Conservation (phyloP, 35 echinoderm and acorn worm genomes). For the Chiridota heheva region DNA sequence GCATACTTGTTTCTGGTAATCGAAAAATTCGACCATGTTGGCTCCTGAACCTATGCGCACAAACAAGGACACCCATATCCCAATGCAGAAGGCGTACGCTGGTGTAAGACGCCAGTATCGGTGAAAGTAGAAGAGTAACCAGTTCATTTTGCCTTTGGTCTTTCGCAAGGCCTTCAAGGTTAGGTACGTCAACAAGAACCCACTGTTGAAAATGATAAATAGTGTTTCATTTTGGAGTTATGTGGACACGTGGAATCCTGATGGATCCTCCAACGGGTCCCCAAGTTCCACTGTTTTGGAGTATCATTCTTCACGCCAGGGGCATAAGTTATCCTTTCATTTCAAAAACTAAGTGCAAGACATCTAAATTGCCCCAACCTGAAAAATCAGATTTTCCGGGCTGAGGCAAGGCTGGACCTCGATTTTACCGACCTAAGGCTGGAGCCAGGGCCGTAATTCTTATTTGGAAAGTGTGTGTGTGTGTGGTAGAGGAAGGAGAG, state of each 20-base stretch:
- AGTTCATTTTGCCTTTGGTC: conserved; percentile 46
- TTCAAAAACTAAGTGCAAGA: no score
- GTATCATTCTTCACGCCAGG: no score
- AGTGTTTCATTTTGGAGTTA: not conserved
- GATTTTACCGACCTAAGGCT: no score
- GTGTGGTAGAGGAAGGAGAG: no score
- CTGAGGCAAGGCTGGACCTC: no score
- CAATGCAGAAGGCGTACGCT: conserved; percentile 33
- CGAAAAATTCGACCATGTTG: conserved; percentile 1
- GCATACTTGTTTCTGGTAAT: not conserved
- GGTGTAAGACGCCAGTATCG: conserved; percentile 54
- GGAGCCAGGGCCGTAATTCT: no score
- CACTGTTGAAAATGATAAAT: not conserved
- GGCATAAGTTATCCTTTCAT: no score
- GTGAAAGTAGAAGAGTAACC: conserved; percentile 53
- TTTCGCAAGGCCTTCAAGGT: conserved; percentile 41
- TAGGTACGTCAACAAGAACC: conserved; percentile 45
- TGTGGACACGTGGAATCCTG: not conserved
- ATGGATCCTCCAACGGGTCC: not conserved
- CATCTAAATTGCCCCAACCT: no score
- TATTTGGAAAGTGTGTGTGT: no score
- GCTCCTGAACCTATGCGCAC: conserved; percentile 21
- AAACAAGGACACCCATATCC: not conserved
- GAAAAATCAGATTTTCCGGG: no score
- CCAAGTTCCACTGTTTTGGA: no score